Evolutionary conservation across 2,113 vertebrate genomes (phyloP).

Genomic region (Eublepharis macularius): DNA sequence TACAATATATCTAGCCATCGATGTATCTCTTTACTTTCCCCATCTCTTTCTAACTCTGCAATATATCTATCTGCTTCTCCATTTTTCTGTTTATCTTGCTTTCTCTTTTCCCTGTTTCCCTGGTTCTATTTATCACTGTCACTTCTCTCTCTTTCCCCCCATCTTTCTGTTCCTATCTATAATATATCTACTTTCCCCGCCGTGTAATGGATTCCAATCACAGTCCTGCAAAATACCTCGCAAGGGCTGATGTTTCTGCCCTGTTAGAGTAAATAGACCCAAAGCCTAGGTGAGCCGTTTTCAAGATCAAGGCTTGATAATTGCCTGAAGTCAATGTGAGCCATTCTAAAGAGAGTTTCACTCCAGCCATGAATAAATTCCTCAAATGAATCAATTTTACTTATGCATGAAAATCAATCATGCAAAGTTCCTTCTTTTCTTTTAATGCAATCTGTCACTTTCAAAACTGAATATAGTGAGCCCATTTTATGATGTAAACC

Average conservation of each 20-base stretch:
- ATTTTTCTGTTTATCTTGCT: background rate
- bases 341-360: background rate
- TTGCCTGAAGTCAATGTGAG: background rate
- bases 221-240: background rate
- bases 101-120: slow-evolving; percentile 2
- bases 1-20: background rate
- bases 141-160: background rate
- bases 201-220: slow-evolving; percentile 4
- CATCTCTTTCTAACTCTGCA: slow-evolving; percentile 7
- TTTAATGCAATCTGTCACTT: background rate
- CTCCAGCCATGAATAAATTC: slow-evolving; percentile 6
- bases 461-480: background rate
- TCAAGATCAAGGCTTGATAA: background rate
- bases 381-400: slow-evolving; percentile 1
- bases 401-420: slow-evolving; percentile 21
- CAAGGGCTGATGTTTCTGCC: background rate
- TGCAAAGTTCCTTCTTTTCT: background rate
- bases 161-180: background rate
- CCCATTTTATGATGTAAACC: background rate
- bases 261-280: background rate
- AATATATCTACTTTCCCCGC: background rate
- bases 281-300: slow-evolving; percentile 1
- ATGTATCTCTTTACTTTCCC: background rate
- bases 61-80: background rate
- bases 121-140: slow-evolving; percentile 18